Evolutionary conservation across 2,888 invertebrate genomes (phyloP).

Genomic region (Callyntrura sp.): DNA sequence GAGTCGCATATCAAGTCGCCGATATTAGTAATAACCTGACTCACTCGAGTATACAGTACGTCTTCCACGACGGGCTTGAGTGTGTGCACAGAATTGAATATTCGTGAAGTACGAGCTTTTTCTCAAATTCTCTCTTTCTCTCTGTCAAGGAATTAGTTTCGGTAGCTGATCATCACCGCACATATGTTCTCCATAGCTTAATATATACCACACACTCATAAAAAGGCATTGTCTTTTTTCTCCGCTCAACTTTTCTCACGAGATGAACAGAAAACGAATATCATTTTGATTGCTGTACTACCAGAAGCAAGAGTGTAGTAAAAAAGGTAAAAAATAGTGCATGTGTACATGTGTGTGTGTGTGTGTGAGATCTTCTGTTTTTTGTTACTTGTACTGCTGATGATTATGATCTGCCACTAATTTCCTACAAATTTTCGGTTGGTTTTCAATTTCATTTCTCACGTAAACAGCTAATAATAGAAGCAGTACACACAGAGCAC

Average conservation of each 20-base stretch:
- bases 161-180: slow-evolving; percentile 62
- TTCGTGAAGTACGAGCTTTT: neutral
- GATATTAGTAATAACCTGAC: slow-evolving; percentile 39
- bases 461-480: slow-evolving; percentile 48
- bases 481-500: neutral
- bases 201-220: neutral
- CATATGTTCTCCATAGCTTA: slow-evolving; percentile 18
- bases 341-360: neutral
- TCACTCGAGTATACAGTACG: slow-evolving; percentile 9
- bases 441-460: slow-evolving; percentile 54
- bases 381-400: slow-evolving; percentile 5
- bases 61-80: too few relatives aligned
- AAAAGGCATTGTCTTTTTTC: slow-evolving; percentile 33
- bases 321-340: too few relatives aligned
- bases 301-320: neutral
- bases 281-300: slow-evolving; percentile 26
- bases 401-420: slow-evolving; percentile 18
- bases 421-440: slow-evolving; percentile 54
- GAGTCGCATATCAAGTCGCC: neutral
- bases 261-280: slow-evolving; percentile 39
- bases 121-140: neutral
- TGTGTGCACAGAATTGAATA: neutral
- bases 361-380: slow-evolving; percentile 14
- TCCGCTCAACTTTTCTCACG: slow-evolving; percentile 50
- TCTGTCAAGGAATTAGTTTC: slow-evolving; percentile 65